Base-by-base conservation (phyloP, 2,797 vertebrate species). In the Yasuhikotakia modesta region DNA sequence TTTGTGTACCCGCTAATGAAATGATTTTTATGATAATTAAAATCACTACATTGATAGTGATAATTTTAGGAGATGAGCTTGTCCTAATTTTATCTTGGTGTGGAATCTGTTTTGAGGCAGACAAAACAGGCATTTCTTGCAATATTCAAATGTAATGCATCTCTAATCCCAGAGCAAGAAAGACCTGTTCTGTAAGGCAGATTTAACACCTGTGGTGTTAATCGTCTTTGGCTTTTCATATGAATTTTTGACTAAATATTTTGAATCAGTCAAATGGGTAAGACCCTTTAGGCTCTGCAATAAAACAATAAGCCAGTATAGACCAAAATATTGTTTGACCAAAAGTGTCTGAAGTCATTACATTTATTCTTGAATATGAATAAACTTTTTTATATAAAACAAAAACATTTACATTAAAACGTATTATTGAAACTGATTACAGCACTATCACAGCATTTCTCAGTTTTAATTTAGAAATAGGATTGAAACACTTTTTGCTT, bases 101-200 rank as follows among this genome's bases (percentile, higher is more conserved):
- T n/a, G n/a, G n/a, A n/a, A n/a, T n/a, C n/a, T n/a, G n/a, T n/a
- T n/a, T n/a, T n/a, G n/a, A n/a, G n/a, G n/a, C n/a, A n/a, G n/a
- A n/a, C n/a, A n/a, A n/a, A n/a, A n/a, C n/a, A n/a, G n/a, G n/a
- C n/a, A n/a, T n/a, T n/a, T n/a, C n/a, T n/a, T n/a, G n/a, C n/a
- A n/a, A n/a, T 45, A 45, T 55, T 75, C 35, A 48, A 43, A 16
- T 19, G 10, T 19, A 17, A 66, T 66, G 64, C 53, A 60, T 48
- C 39, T 76, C 53, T 35, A 39, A 76, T 76, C 27, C 68, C 53
- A 68, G n/a, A 68, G 39, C 74, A 68, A 68, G 53, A 68, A 58
- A 68, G 64, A 60, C 65, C 16, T 1, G 13, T 68, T 68, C 27
- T 48, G 53, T 4, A 21, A 68, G 14, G 39, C 39, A 16, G 48